Percentiles rank a stretch among this genome's conserved stretches.
phyloP scores from a whole-genome alignment of 2,888 invertebrate species.

The Sarcophaga carnaria region DNA sequence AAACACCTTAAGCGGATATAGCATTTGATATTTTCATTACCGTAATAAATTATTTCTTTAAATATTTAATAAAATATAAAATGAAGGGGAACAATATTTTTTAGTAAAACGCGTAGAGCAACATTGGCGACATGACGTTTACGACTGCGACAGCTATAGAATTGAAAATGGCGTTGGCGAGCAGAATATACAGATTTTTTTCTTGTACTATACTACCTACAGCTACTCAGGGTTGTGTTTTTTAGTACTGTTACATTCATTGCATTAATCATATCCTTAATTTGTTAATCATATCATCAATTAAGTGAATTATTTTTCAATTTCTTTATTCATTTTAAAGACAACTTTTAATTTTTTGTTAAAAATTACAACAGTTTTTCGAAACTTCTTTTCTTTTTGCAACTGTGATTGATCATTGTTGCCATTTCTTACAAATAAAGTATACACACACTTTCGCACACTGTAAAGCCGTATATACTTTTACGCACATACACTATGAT shows the following conservation, averaged over 20 bases:
- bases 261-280: background rate
- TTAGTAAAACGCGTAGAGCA: constrained; percentile 71
- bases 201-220: constrained; percentile 50
- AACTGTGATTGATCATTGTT: constrained; percentile 51
- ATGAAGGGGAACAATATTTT: constrained; percentile 69
- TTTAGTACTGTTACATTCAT: constrained; percentile 13
- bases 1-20: constrained; percentile 24
- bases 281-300: background rate
- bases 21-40: constrained; percentile 44
- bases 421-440: constrained; percentile 54
- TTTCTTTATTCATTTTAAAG: background rate
- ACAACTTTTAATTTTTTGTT: background rate
- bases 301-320: background rate
- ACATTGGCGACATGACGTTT: constrained; percentile 77
- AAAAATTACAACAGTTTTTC: constrained; percentile 6
- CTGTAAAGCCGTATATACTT: constrained; percentile 41
- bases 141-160: constrained; percentile 74
- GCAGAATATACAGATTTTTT: constrained; percentile 71
- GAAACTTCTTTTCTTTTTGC: constrained; percentile 10
- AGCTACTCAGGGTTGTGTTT: constrained; percentile 66
- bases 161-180: constrained; percentile 77
- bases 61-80: constrained; percentile 58
- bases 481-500: constrained; percentile 34
- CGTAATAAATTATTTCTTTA: constrained; percentile 61
- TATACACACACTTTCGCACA: constrained; percentile 8